Evolutionary conservation across 1,140 invertebrate genomes (phyloP).

Genomic region (Antheraea mylitta): DNA sequence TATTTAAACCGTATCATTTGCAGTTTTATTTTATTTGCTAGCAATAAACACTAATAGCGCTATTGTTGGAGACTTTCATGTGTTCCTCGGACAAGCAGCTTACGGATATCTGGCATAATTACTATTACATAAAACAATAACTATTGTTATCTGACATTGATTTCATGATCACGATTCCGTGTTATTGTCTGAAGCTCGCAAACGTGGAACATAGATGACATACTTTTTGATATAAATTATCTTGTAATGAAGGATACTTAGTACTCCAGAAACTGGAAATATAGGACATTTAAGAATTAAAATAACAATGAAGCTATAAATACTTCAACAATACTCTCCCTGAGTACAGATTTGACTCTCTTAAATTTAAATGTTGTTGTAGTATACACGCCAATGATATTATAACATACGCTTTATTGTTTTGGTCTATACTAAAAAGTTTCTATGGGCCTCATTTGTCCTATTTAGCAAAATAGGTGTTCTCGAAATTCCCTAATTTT

Average conservation of each 20-base stretch:
- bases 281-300: too few species aligned
- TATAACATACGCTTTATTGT: too few species aligned
- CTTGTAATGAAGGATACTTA: not conserved
- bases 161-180: constrained; percentile 11
- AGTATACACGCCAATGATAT: too few species aligned
- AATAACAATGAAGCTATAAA: too few species aligned
- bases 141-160: constrained; percentile 26
- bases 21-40: constrained; percentile 17
- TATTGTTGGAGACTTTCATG: constrained; percentile 24
- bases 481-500: too few species aligned
- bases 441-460: too few species aligned
- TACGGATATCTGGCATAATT: constrained; percentile 10
- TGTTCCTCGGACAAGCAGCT: not conserved
- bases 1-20: not conserved
- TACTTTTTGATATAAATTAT: not conserved
- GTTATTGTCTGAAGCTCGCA: constrained; percentile 8
- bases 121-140: constrained; percentile 14
- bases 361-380: too few species aligned
- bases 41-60: constrained; percentile 18
- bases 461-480: too few species aligned
- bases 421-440: too few species aligned
- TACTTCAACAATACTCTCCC: too few species aligned
- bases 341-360: too few species aligned
- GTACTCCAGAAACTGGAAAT: not conserved
- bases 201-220: not conserved